These are phyloP conservation scores for Scolanthus callimorphus DNA, from an alignment of 92 coral and sea anemone species.

Conservation along the genomic window DNA sequence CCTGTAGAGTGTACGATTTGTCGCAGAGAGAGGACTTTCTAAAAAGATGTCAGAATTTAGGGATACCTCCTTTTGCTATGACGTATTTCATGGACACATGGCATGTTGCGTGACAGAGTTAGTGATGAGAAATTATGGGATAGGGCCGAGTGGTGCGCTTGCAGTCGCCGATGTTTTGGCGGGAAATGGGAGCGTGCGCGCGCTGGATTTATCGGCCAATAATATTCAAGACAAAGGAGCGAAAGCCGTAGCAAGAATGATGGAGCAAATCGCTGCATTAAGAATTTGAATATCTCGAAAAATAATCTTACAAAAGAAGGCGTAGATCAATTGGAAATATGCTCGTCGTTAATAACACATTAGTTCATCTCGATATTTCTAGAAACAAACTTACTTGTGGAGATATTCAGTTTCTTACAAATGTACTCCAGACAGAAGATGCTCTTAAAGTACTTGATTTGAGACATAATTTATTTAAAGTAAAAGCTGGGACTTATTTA, in stretches of 20 bases:
- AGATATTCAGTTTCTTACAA: conserved; percentile 59
- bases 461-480: conserved; percentile 58
- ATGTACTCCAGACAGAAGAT: conserved; percentile 65
- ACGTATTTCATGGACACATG: conserved; percentile 68
- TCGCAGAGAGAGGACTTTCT: conserved; percentile 52
- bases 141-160: conserved; percentile 75
- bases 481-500: conserved; percentile 48
- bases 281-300: conserved; percentile 67
- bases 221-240: conserved; percentile 78
- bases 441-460: conserved; percentile 55
- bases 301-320: conserved; percentile 75
- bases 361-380: conserved; percentile 53
- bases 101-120: conserved; percentile 66
- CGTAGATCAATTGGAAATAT: conserved; percentile 62
- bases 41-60: conserved; percentile 51
- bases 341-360: conserved; percentile 58
- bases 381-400: conserved; percentile 68
- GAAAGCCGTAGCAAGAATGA: conserved; percentile 53
- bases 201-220: conserved; percentile 80
- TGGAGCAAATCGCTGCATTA: conserved; percentile 58
- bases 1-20: conserved; percentile 71
- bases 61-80: conserved; percentile 78
- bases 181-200: conserved; percentile 61
- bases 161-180: conserved; percentile 76
- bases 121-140: conserved; percentile 85